Percentiles rank a stretch among this genome's conserved stretches.
Evolutionary conservation across 1,140 invertebrate genomes (phyloP).

Genomic region (Cecropterus lyciades): DNA sequence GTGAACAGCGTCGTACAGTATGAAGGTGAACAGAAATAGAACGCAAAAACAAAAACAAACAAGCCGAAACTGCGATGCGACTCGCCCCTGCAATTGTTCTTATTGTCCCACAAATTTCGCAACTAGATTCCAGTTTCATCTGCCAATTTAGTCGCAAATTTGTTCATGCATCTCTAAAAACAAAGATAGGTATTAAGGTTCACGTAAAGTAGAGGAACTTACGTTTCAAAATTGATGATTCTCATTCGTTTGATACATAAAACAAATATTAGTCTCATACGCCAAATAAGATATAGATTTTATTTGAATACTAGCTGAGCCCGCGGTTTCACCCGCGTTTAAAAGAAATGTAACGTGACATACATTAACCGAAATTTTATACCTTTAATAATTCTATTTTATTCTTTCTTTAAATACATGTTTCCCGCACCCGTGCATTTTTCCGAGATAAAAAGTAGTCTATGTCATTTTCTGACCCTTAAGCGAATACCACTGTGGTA

Average conservation of each 20-base stretch:
- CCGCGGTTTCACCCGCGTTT: no score
- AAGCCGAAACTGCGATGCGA: slow-evolving; percentile 12
- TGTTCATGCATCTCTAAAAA: slow-evolving; percentile 1
- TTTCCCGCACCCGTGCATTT: no score
- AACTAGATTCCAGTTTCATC: slow-evolving; percentile 21
- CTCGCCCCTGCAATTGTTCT: slow-evolving; percentile 20
- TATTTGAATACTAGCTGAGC: no score
- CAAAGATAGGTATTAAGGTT: neutral
- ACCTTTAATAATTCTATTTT: no score
- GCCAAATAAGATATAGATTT: slow-evolving; percentile 4
- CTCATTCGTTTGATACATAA: slow-evolving; percentile 7
- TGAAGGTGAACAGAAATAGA: slow-evolving; percentile 14
- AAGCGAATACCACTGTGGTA: no score
- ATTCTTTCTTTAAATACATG: no score
- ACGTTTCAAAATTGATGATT: slow-evolving; percentile 4
- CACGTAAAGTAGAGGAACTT: neutral
- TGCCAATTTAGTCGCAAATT: slow-evolving; percentile 22
- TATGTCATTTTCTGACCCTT: no score
- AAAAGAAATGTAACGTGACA: no score
- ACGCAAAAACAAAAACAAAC: slow-evolving; percentile 24
- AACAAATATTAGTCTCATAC: neutral
- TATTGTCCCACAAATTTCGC: slow-evolving; percentile 25
- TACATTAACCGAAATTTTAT: no score
- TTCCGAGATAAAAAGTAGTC: no score
- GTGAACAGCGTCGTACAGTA: neutral